Base-by-base conservation (phyloP, 2,113 vertebrate genomes). In the Sturnus vulgaris region DNA sequence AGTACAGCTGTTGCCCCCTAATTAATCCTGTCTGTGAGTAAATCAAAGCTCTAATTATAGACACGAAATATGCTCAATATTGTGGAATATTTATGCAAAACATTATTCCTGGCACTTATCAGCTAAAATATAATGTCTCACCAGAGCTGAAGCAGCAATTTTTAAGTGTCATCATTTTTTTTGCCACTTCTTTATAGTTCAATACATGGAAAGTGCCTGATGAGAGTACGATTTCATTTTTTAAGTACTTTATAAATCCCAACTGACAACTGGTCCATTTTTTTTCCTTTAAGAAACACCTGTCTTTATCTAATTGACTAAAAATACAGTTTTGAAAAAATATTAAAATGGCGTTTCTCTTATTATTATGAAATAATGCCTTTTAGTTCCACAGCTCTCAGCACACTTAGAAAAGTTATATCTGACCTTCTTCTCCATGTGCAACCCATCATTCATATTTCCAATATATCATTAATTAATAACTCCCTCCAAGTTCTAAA, bases 31-130 rank as follows among this genome's bases (percentile, higher is more conserved):
- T 89, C 61, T 96, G 78, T 94, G 75, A 95, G 85, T 97, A 97
- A 97, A 97, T 97, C 93, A 97, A 94, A 97, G 75, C 82, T 97
- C 92, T 98, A 97, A 97, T 97, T 98, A 97, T 53, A 98, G 87
- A 93, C 83, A 97, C 19, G 76, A 96, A 97, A 95, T 94, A 80
- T 93, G 94, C 84, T 97, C 94, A 96, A 96, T 97, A 97, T 93
- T 97, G 93, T 96, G 82, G 52, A 97, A 93, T 97, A 97, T 97
- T 97, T 97, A 97, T 96, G 92, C 92, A 97, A 97, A 97, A 97
- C 89, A 94, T 88, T 93, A 96, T 92, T 96, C 89, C 93, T 97
- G 95, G 91, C 87, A 91, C 44, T 97, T 96, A 97, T 89, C 82
- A 96, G 65, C 92, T 96, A 95, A 97, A 95, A 88, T 92, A 82